Percentiles rank a stretch among this genome's conserved stretches.
phyloP scores from a whole-genome alignment of 2,797 vertebrate species.

The Channa striata region DNA sequence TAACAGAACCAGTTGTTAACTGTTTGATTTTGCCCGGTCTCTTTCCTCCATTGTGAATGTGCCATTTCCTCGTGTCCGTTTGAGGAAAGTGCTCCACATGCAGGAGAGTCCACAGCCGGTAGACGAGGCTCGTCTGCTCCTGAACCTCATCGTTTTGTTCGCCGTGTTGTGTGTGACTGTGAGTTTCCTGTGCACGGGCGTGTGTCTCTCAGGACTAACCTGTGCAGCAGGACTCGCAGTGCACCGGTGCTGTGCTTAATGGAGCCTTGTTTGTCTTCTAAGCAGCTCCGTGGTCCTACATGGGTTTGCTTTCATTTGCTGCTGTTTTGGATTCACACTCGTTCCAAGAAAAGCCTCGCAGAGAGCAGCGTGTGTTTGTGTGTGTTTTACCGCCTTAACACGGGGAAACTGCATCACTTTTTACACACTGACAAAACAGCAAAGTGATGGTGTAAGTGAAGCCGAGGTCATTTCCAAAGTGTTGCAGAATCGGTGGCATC shows the following conservation, averaged over 20 bases:
- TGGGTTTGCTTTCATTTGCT: slow-evolving; percentile 59
- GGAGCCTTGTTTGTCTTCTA: slow-evolving; percentile 46
- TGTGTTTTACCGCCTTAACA: slow-evolving; percentile 18
- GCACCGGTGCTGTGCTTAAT: slow-evolving; percentile 32
- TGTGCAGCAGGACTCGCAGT: slow-evolving; percentile 40
- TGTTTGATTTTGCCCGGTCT: too few species aligned
- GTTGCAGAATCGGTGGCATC: not conserved
- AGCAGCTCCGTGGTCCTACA: slow-evolving; percentile 43
- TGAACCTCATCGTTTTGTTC: slow-evolving; percentile 43
- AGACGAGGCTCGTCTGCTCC: too few species aligned
- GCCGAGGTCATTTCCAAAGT: not conserved
- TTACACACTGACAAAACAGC: slow-evolving; percentile 13
- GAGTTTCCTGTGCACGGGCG: slow-evolving; percentile 29
- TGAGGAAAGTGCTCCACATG: too few species aligned
- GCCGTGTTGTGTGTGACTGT: not conserved
- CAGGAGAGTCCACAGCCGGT: too few species aligned
- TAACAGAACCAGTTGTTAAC: too few species aligned
- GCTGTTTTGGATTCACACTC: slow-evolving; percentile 48
- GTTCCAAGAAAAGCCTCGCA: slow-evolving; percentile 20
- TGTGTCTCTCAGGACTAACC: slow-evolving; percentile 42
- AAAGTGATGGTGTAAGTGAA: not conserved
- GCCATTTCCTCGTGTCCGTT: too few species aligned
- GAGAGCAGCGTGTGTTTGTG: not conserved
- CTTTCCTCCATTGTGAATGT: too few species aligned
- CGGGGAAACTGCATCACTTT: not conserved